Percentiles rank a stretch among this genome's conserved stretches.
Conservation (phyloP, 2,113 vertebrate genomes). For the Spizaetus ornatus region DNA sequence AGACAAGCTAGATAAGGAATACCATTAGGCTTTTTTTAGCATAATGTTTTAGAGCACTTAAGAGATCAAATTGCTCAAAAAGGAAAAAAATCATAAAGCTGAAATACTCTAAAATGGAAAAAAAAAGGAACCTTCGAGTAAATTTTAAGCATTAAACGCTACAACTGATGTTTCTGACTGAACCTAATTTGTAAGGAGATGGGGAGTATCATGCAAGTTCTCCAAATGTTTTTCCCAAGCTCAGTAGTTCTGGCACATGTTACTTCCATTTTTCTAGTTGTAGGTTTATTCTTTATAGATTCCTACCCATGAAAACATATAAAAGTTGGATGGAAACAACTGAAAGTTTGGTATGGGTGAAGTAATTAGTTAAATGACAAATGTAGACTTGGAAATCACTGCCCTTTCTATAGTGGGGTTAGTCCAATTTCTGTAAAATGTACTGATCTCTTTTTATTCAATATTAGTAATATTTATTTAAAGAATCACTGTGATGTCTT, state of each 20-base stretch:
- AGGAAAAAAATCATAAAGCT: neutral
- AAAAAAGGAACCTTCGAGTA: neutral
- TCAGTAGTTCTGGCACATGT: neutral
- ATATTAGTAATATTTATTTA: neutral
- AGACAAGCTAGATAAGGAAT: neutral
- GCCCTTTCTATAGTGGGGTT: neutral
- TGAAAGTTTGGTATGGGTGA: neutral
- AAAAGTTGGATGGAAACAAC: neutral
- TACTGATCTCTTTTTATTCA: neutral
- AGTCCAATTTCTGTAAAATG: neutral
- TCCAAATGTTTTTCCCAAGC: neutral
- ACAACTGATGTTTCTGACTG: neutral
- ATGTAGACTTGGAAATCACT: neutral
- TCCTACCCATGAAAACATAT: neutral
- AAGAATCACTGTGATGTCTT: neutral
- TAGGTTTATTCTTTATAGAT: neutral
- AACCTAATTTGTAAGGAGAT: neutral
- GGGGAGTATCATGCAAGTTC: neutral
- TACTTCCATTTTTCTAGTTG: neutral
- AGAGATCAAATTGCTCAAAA: neutral
- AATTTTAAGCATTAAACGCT: neutral
- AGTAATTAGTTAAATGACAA: neutral
- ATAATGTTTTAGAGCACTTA: neutral
- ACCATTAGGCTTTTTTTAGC: neutral
- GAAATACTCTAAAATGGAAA: neutral